Evolutionary conservation across 2,888 invertebrate species (phyloP), one percentile per base, ranked within the genome.

Genomic region (Erpobdella octoculata): DNA sequence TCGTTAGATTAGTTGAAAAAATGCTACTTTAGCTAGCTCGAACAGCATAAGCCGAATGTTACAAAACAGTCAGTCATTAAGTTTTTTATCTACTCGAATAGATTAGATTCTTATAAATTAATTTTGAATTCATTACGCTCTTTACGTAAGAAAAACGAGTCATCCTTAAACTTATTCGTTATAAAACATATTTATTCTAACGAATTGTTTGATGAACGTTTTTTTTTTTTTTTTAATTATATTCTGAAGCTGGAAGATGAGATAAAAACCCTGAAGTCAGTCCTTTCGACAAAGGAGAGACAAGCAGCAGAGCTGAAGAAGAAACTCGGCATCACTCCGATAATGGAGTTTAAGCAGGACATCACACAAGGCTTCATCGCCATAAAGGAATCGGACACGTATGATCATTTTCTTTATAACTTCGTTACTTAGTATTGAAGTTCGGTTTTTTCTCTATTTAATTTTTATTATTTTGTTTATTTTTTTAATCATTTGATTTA

Each of bases 341-440:
- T 97, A 90, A 91, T 90, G 83, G 97, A 98, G 86, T 89, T 97
- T 76, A 91, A 92, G 74, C 91, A 93, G 79, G 97, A 98, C 83
- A 89, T 98, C 82, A 91, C 91, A 28, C 71, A 71, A 18, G 58
- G 71, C 48, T 86, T 97, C 78, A 91, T 91, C 84, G 93, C 91
- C 82, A 93, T 97, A 74, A 84, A 84, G 96, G 83, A 58, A 66
- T 95, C 95, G 83, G 91, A 92, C 84, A 93, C 95, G 96, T 97
- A 88, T 89, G 96, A 90, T 25, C 28, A 25, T 15, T 0, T n/a
- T n/a, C 3, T n/a, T 9, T 37, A 21, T n/a, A 66, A 21, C 6
- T 38, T 38, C 33, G 33, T 66, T 35, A 2, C 18, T 4, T 3
- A 21, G 12, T 21, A 18, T 33, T 33, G 1, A 12, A 3, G 31